Evolutionary conservation across 35 echinoderm and acorn worm genomes (phyloP), one percentile per base, ranked within the genome.

Genomic region (Apostichopus parvimensis): DNA sequence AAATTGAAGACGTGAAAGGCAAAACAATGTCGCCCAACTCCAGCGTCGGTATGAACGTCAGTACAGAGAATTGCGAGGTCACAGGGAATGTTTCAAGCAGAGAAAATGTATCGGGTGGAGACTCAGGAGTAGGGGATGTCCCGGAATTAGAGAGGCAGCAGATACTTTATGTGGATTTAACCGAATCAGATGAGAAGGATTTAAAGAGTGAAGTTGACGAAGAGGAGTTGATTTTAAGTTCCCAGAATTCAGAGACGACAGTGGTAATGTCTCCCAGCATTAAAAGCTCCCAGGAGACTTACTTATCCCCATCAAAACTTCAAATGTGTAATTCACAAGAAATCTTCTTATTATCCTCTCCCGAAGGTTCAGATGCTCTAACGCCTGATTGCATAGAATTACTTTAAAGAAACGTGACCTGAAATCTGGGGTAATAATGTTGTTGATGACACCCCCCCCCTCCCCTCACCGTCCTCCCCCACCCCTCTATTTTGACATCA

Each of bases 221-320:
- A 6, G 86, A 53, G n/a, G 18, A 4, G 0, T 6, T 17, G 8
- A 5, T 15, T 20, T 15, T 28, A 52, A 15, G 22, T 8, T 88
- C 86, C 9, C 86, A 88, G 64, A 26, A 66, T 28, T 88, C 86
- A 45, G 86, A 72, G 62, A 66, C 13, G 14, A 23, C 86, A 65
- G 58, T 58, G 7, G 57, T 84, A 13, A 6, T 84, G 4, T 84
- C 81, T 58, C 86, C 62, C 5, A 88, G 86, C 61, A 34, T 88
- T 14, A 88, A 88, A 52, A 88, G 86, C 54, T 88, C 86, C 5
- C 86, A 88, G 60, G 86, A 88, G 62, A 88, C 86, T 6, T 88
- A 88, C 34, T 57, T 88, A 17, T 88, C 86, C 7, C 86, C 86
- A 34, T 88, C 86, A 13, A 88, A 88, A 53, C 14, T 53, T 54